Conservation (phyloP, 1,140 invertebrate species). For the Micrasema minimum region DNA sequence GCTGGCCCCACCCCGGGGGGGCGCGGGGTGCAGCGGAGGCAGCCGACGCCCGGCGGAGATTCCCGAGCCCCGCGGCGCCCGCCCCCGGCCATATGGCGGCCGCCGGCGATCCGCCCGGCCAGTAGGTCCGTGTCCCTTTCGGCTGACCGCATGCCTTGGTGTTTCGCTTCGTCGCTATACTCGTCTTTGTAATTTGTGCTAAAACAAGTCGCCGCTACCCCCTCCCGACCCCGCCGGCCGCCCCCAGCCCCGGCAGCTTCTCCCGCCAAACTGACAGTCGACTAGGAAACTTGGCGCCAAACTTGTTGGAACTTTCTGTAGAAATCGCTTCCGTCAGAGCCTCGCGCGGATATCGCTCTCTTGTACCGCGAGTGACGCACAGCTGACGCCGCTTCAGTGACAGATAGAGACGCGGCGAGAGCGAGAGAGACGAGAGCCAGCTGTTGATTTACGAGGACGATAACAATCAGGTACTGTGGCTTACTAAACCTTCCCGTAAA, state of each 20-base stretch:
- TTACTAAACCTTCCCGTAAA: conserved; percentile 29
- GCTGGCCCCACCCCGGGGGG: conserved; percentile 38
- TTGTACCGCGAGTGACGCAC: conserved; percentile 30
- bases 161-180: conserved; percentile 66
- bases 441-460: conserved; percentile 48
- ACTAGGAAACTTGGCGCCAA: conserved; percentile 33
- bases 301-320: conserved; percentile 26
- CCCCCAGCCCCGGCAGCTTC: conserved; percentile 30
- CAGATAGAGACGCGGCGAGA: conserved; percentile 5
- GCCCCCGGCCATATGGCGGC: conserved; percentile 55
- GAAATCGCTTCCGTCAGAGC: conserved; percentile 23
- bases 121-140: conserved; percentile 69
- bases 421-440: conserved; percentile 38
- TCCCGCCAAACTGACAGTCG: conserved; percentile 35
- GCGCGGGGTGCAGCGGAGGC: conserved; percentile 20
- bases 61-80: conserved; percentile 58
- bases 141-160: conserved; percentile 69
- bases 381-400: conserved; percentile 16
- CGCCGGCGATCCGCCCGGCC: conserved; percentile 63
- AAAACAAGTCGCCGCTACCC: conserved; percentile 38
- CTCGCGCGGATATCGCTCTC: conserved; percentile 10
- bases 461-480: conserved; percentile 46
- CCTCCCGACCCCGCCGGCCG: conserved; percentile 28
- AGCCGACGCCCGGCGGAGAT: conserved; percentile 58
- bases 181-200: conserved; percentile 49